A percentile compares a stretch with the other conserved stretches of the same genome.
These are phyloP conservation scores for Caenorhabditis briggsae DNA, from an alignment of 1,140 invertebrate species.

Conservation along the genomic window DNA sequence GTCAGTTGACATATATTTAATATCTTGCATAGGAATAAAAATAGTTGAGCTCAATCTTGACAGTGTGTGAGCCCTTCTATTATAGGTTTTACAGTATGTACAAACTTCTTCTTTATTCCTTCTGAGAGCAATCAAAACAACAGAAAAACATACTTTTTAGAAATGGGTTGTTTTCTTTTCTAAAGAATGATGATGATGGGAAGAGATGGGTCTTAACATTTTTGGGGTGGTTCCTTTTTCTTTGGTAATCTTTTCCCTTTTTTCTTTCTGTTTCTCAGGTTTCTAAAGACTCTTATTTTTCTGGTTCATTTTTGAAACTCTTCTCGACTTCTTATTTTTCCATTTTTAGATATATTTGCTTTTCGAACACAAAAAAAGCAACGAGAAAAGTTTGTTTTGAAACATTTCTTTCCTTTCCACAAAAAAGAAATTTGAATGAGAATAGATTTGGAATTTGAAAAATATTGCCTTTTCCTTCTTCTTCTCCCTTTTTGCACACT, in stretches of 20 bases:
- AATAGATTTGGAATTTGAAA: constrained; percentile 21
- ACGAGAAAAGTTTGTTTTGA: neutral
- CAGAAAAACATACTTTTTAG: neutral
- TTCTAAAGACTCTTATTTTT: neutral
- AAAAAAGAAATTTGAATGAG: constrained; percentile 1
- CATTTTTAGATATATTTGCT: constrained; percentile 1
- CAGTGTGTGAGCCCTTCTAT: too few relatives aligned
- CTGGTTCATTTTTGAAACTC: neutral
- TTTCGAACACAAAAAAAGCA: constrained; percentile 2
- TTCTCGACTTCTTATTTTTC: neutral
- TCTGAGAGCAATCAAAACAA: constrained; percentile 7
- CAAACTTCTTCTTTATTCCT: neutral
- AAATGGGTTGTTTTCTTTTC: constrained; percentile 34
- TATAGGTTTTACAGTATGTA: too few relatives aligned
- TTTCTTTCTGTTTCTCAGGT: constrained; percentile 22
- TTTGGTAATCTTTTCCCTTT: neutral
- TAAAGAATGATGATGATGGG: constrained; percentile 53
- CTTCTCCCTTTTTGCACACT: constrained; percentile 27
- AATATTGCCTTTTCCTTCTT: neutral
- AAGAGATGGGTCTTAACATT: constrained; percentile 36
- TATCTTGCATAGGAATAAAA: too few relatives aligned
- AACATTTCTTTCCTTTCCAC: neutral
- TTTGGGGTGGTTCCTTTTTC: constrained; percentile 20
- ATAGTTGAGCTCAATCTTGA: too few relatives aligned
- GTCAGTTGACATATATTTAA: too few relatives aligned